Evolutionary conservation across 2,113 vertebrate genomes (phyloP), one percentile per base, ranked within the genome.

Genomic region (Trematomus loennbergii): DNA sequence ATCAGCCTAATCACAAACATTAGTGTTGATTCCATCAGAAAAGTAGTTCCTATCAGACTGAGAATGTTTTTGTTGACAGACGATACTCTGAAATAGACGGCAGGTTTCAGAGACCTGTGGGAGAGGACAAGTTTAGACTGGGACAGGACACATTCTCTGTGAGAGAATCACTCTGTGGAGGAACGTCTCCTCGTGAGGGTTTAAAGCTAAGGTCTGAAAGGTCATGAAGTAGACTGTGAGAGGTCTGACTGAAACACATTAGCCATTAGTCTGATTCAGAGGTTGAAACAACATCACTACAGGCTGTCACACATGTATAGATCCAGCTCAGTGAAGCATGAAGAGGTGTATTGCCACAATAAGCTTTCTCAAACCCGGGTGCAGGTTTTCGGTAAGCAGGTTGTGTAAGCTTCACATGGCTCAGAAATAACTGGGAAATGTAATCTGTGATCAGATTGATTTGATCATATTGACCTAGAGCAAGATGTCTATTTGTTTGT

Each of bases 101-200:
- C 17, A 12, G 48, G 29, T n/a, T 73, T 55, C 67, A 62, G 71
- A 80, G 72, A 85, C 72, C 77, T 83, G 18, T 72, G 57, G 36
- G 61, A 69, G 48, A 22, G 65, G 87, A 77, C 82, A 84, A 87
- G 91, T 89, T 85, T 62, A 48, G 83, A 85, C 88, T 76, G 3
- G 72, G 87, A 74, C 80, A 29, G 78, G 63, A 33, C 68, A 62
- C 87, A 89, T 91, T 91, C 82, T 89, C 85, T 9, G 9, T 2
- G 79, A 69, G 78, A 90, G 89, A 91, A 90, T 91, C 86, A 89
- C 84, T 81, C 65, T 80, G 64, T 55, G 52, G 53, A 78, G 61
- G 72, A 87, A 71, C 15, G 17, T 70, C 53, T 78, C 72, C 59
- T 72, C 66, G 70, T 55, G 45, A 87, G 77, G 52, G 79, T 79